Evolutionary conservation across 64 coral and sea anemone species (phyloP).

Genomic region (Dendronephthya gigantea): DNA sequence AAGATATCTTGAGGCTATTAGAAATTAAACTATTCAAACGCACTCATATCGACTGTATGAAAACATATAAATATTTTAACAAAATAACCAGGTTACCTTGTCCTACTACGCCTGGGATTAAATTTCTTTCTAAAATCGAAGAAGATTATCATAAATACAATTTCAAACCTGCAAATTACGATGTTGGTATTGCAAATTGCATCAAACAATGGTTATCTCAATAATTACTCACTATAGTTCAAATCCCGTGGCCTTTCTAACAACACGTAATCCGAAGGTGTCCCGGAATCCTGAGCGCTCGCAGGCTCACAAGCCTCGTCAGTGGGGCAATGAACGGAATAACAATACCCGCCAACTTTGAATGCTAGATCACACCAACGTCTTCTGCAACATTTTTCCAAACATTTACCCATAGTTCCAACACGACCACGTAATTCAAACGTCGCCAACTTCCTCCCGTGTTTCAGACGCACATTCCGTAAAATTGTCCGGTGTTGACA

Average conservation of each 20-base stretch:
- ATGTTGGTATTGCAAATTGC: not conserved
- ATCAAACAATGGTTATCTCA: no score
- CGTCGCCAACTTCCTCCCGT: constrained; percentile 16
- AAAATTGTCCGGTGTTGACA: constrained; percentile 26
- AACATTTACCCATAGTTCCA: constrained; percentile 26
- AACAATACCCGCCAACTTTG: constrained; percentile 67
- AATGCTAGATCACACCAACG: constrained; percentile 67
- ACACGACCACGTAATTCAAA: constrained; percentile 38
- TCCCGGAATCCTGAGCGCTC: constrained; percentile 17
- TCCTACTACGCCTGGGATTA: constrained; percentile 21
- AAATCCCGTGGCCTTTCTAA: constrained; percentile 25
- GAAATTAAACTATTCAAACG: no score
- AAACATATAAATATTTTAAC: not conserved
- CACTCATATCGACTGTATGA: constrained; percentile 7
- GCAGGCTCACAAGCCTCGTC: constrained; percentile 45
- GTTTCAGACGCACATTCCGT: constrained; percentile 27
- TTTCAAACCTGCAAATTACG: not conserved
- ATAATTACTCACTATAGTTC: constrained; percentile 48
- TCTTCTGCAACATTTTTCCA: constrained; percentile 33
- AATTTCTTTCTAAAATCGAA: constrained; percentile 40
- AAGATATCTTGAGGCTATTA: no score
- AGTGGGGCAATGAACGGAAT: constrained; percentile 58
- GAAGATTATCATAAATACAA: not conserved
- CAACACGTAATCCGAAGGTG: constrained; percentile 52
- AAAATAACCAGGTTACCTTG: not conserved